Conservation (phyloP, 2,113 vertebrate genomes). For the Pelecanus crispus region DNA sequence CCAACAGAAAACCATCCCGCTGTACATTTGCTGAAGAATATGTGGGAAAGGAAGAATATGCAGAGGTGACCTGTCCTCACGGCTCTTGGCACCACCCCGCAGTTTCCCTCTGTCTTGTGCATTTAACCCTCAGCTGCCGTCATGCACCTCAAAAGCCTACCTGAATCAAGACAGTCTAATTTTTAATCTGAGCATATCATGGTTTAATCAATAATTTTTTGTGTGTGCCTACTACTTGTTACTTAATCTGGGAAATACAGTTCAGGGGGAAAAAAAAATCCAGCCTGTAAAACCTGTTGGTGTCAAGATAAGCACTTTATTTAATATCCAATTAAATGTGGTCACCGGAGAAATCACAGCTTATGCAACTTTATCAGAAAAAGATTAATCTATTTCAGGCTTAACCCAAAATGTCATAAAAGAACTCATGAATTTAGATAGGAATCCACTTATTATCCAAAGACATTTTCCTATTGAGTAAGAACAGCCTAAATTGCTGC, state of each 20-base stretch:
- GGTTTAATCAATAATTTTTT: not conserved
- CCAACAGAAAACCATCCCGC: not conserved
- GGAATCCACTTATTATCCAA: constrained; percentile 78
- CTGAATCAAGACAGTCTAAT: constrained; percentile 5
- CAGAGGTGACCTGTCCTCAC: not conserved
- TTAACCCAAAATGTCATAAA: constrained; percentile 77
- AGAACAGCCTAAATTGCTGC: constrained; percentile 67
- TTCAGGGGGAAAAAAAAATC: not conserved
- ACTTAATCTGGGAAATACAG: constrained; percentile 67
- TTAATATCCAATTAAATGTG: constrained; percentile 82
- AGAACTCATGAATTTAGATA: constrained; percentile 85
- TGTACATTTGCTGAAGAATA: not conserved
- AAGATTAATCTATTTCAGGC: constrained; percentile 80
- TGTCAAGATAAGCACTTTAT: constrained; percentile 81
- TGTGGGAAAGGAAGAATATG: not conserved
- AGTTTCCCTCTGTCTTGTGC: not conserved
- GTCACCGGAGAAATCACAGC: constrained; percentile 78
- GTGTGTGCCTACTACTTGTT: constrained; percentile 43
- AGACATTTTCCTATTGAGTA: constrained; percentile 72
- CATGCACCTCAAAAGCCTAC: constrained; percentile 8
- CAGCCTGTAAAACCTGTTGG: constrained; percentile 72
- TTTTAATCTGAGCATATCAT: constrained; percentile 53
- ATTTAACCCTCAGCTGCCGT: constrained; percentile 13
- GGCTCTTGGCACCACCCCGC: not conserved
- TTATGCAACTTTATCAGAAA: constrained; percentile 80